Evolutionary conservation across 2,888 invertebrate genomes (phyloP), one percentile per base, ranked within the genome.

Genomic region (Erynnis tages): DNA sequence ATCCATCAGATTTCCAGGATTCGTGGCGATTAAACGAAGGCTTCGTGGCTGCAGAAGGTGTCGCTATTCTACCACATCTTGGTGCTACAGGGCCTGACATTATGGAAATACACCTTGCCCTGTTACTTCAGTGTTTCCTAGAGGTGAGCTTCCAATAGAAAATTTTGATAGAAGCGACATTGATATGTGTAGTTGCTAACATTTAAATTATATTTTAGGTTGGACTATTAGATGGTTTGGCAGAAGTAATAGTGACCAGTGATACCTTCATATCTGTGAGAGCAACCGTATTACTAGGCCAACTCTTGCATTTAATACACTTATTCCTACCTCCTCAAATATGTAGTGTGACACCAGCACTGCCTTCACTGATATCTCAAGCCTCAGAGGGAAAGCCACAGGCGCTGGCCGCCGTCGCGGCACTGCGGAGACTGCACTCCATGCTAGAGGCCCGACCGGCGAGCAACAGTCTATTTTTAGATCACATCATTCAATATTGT

Each of bases 1-100:
- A 98, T 91, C 96, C 97, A 2, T 94, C 95, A 16, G 94, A 94
- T 75, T 93, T 93, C 65, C 93, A 93, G 72, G 96, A 97, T 60
- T 91, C 94, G 0, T 98, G 98, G 97, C 92, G 95, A 63, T 84
- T 98, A 17, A 94, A 94, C 65, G 97, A 98, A 77, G 98, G 97
- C 25, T 98, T 98, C 76, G 95, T 98, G n/a, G 97, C 96, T 8
- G 95, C 96, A 53, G 98, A 98, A 87, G 98, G 97, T 38, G 92
- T 93, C 54, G 92, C 92, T 48, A 93, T 98, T 65, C 84, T 98
- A 76, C 97, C 98, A 57, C 95, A 96, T 75, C 91, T 97, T 56
- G 94, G 96, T 44, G 94, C 94, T 61, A 94, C 92, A 56, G 95
- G 97, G 55, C 95, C 97, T 8, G 98, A 97, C 82, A 93, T 98